Percentiles rank a stretch among this genome's conserved stretches.
phyloP scores from a whole-genome alignment of 2,113 vertebrate genomes.

The Solenodon paradoxus region DNA sequence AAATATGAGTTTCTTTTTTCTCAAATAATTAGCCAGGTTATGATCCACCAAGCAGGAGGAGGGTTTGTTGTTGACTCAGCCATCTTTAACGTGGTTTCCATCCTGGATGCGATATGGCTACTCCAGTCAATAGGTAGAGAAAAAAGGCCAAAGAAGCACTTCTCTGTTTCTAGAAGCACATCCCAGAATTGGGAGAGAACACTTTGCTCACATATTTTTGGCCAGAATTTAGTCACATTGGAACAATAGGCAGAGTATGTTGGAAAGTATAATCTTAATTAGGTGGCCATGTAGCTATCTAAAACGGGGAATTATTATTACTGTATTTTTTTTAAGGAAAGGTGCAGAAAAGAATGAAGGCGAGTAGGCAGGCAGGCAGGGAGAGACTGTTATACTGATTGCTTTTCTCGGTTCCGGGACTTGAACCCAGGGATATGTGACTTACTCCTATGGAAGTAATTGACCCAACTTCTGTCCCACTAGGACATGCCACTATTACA shows the following conservation, averaged over 20 bases:
- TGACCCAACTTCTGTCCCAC: no score
- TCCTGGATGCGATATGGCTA: not conserved
- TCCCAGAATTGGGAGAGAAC: not conserved
- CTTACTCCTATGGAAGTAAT: no score
- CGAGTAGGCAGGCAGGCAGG: no score
- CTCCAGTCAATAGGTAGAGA: not conserved
- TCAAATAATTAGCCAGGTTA: not conserved
- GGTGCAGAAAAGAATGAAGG: no score
- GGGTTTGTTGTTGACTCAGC: not conserved
- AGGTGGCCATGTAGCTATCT: not conserved
- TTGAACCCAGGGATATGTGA: no score
- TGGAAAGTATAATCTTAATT: not conserved
- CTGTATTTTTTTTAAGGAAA: no score
- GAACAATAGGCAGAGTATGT: not conserved
- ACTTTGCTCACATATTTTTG: not conserved
- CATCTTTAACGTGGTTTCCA: not conserved
- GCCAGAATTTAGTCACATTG: not conserved
- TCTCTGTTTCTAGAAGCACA: not conserved
- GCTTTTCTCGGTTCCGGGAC: no score
- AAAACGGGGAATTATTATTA: not conserved
- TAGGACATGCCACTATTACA: no score
- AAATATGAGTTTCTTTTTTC: not conserved
- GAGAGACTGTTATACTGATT: no score
- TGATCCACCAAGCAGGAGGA: not conserved
- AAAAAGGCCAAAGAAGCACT: not conserved